These are phyloP conservation scores for Hydraecia micacea DNA, from an alignment of 2,888 invertebrate genomes.

Conservation along the genomic window DNA sequence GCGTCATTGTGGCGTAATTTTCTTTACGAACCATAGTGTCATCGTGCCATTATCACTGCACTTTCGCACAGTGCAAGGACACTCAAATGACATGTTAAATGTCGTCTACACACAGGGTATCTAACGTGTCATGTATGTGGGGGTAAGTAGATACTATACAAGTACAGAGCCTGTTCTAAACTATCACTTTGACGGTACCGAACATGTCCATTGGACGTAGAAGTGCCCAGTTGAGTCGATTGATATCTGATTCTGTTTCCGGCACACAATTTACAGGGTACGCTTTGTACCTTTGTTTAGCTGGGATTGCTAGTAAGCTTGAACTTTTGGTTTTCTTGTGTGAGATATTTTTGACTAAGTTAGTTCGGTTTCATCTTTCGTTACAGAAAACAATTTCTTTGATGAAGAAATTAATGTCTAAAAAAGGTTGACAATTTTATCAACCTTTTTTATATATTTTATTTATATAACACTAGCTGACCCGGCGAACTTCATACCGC, in stretches of 20 bases:
- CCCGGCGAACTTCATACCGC: too few species aligned
- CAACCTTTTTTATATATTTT: too few species aligned
- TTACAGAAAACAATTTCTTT: too few species aligned
- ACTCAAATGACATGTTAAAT: slow-evolving; percentile 9
- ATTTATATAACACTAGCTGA: too few species aligned
- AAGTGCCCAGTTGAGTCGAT: slow-evolving; percentile 67
- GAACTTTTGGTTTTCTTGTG: slow-evolving; percentile 1
- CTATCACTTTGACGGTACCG: slow-evolving; percentile 32
- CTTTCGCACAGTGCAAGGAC: background rate
- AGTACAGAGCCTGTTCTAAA: slow-evolving; percentile 1
- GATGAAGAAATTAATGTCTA: too few species aligned
- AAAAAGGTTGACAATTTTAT: too few species aligned
- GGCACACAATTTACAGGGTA: slow-evolving; percentile 61
- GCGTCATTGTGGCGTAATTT: background rate
- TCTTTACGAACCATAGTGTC: background rate
- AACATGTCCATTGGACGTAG: slow-evolving; percentile 55
- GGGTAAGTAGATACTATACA: background rate
- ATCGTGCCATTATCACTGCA: background rate
- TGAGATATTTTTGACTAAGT: background rate
- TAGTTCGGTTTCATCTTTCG: too few species aligned
- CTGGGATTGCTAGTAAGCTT: slow-evolving; percentile 12
- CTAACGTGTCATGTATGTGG: background rate
- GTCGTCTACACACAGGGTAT: background rate
- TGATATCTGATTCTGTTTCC: slow-evolving; percentile 76
- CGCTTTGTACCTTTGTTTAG: slow-evolving; percentile 59